Conservation (phyloP, 1,140 invertebrate genomes). For the Cotesia glomerata region DNA sequence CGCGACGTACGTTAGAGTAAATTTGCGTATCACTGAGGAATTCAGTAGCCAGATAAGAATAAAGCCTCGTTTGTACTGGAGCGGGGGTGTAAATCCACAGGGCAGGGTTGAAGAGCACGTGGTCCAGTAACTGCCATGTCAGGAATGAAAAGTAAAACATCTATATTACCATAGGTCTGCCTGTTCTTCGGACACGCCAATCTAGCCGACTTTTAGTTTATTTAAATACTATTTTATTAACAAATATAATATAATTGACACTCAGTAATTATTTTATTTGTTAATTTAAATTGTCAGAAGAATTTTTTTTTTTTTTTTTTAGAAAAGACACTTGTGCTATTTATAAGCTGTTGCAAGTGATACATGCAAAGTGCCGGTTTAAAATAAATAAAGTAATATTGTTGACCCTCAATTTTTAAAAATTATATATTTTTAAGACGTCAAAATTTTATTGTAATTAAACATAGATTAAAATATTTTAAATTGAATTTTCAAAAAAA, state of each 20-base stretch:
- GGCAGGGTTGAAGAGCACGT: constrained; percentile 98
- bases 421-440: too few relatives aligned
- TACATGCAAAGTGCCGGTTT: constrained; percentile 4
- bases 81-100: constrained; percentile 98
- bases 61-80: constrained; percentile 93
- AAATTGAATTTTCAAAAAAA: too few relatives aligned
- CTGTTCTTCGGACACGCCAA: constrained; percentile 67
- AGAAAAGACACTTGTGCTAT: not conserved
- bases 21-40: constrained; percentile 97
- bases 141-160: constrained; percentile 79
- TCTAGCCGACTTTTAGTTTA: constrained; percentile 57
- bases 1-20: constrained; percentile 94
- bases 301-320: not conserved
- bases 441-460: too few relatives aligned
- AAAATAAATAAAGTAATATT: too few relatives aligned
- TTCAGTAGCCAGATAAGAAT: constrained; percentile 96
- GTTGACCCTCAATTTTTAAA: too few relatives aligned
- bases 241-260: not conserved
- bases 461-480: too few relatives aligned
- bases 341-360: not conserved
- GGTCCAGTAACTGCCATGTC: constrained; percentile 94
- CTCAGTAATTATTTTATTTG: too few relatives aligned
- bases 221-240: constrained; percentile 15
- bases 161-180: constrained; percentile 71
- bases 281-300: too few relatives aligned